Conservation (phyloP, 2,113 vertebrate species). For the Clupea harengus region DNA sequence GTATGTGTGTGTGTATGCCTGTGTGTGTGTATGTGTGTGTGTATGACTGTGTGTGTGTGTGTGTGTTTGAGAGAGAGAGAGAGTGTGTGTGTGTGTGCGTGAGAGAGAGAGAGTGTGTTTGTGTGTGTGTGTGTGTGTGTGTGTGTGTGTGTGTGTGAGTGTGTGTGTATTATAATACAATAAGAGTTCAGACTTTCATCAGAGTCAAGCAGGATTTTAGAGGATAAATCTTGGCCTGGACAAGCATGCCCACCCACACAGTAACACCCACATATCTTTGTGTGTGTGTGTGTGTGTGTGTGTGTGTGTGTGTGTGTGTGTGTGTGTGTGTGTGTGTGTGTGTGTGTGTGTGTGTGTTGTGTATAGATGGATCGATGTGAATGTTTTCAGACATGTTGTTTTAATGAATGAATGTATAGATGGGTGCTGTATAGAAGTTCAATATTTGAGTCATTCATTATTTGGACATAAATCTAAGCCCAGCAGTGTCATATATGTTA, state of each 20-base stretch:
- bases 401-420: not conserved
- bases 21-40: not conserved
- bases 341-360: not conserved
- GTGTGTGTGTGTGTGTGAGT: not conserved
- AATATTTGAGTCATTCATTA: not conserved
- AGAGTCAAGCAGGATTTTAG: slow-evolving; percentile 12
- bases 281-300: not conserved
- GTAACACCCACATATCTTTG: not conserved
- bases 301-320: not conserved
- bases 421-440: slow-evolving; percentile 3
- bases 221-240: not conserved
- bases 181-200: slow-evolving; percentile 1
- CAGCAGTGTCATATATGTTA: not conserved
- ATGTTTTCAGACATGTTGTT: not conserved
- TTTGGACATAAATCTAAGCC: not conserved
- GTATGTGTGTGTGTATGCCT: no score
- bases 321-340: not conserved
- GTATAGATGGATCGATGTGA: not conserved
- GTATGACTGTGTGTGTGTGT: slow-evolving; percentile 8
- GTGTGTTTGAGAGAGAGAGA: not conserved
- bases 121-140: not conserved
- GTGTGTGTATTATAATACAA: not conserved
- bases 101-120: no score
- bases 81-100: not conserved
- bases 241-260: not conserved